Evolutionary conservation across 2,888 invertebrate genomes (phyloP).

Genomic region (Alitta virens): DNA sequence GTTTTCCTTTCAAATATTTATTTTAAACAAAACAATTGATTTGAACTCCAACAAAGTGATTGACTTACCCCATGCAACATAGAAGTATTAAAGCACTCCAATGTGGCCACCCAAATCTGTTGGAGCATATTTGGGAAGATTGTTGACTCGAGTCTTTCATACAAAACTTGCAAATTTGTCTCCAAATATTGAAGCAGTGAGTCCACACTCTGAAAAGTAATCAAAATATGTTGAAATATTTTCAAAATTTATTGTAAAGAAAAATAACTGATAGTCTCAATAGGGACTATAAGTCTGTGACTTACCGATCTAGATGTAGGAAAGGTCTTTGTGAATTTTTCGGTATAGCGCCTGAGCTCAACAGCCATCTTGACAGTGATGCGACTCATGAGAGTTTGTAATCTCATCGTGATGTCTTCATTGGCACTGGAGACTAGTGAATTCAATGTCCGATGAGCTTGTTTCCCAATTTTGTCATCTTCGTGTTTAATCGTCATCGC

Average conservation of each 20-base stretch:
- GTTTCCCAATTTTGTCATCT: slow-evolving; percentile 36
- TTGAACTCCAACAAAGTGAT: too few relatives aligned
- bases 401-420: slow-evolving; percentile 39
- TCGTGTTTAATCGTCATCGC: slow-evolving; percentile 39
- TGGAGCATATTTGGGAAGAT: slow-evolving; percentile 43
- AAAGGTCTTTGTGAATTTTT: slow-evolving; percentile 35
- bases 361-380: slow-evolving; percentile 44
- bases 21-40: too few relatives aligned
- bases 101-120: slow-evolving; percentile 40
- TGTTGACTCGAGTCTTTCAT: slow-evolving; percentile 37
- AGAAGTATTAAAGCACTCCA: slow-evolving; percentile 34
- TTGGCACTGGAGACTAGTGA: slow-evolving; percentile 30
- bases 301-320: slow-evolving; percentile 43
- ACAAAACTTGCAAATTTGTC: slow-evolving; percentile 40
- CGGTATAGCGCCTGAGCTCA: slow-evolving; percentile 40
- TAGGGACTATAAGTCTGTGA: too few relatives aligned
- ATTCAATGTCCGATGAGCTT: slow-evolving; percentile 34
- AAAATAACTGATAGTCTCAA: too few relatives aligned
- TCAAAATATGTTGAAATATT: neutral
- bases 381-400: slow-evolving; percentile 32
- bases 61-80: slow-evolving; percentile 41
- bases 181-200: slow-evolving; percentile 41
- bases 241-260: too few relatives aligned
- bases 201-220: slow-evolving; percentile 41
- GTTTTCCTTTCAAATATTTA: too few relatives aligned